These are phyloP conservation scores for Chaetoderma sp. DNA, from an alignment of 2,888 invertebrate species.

Conservation along the genomic window DNA sequence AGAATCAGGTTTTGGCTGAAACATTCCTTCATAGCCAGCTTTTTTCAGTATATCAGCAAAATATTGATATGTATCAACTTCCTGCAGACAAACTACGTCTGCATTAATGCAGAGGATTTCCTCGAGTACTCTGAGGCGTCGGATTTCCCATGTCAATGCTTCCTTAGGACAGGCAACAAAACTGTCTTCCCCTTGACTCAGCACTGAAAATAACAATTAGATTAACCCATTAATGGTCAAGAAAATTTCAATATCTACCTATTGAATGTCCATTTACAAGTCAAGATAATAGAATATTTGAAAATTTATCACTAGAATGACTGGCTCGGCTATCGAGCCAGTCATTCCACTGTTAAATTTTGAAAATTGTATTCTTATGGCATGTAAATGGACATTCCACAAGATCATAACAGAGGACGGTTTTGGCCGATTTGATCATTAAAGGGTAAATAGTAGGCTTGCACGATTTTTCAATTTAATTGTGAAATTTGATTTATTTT, in stretches of 20 bases:
- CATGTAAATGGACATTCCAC: too few relatives aligned
- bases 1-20: constrained; percentile 83
- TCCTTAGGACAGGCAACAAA: constrained; percentile 80
- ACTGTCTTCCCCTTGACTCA: constrained; percentile 79
- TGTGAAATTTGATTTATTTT: too few relatives aligned
- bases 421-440: too few relatives aligned
- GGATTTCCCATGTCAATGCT: constrained; percentile 78
- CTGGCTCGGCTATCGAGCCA: too few relatives aligned
- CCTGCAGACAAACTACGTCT: constrained; percentile 81
- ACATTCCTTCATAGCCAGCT: constrained; percentile 78
- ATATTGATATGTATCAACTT: constrained; percentile 81
- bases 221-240: background rate
- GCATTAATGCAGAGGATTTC: constrained; percentile 79
- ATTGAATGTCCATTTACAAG: too few relatives aligned
- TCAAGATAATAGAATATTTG: too few relatives aligned
- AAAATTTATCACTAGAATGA: too few relatives aligned
- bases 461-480: too few relatives aligned
- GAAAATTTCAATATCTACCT: too few relatives aligned
- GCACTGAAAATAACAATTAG: constrained; percentile 72
- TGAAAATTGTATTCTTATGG: too few relatives aligned
- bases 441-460: too few relatives aligned
- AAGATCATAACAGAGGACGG: too few relatives aligned
- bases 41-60: constrained; percentile 75
- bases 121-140: constrained; percentile 78
- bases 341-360: background rate